phyloP scores from a whole-genome alignment of 2,113 vertebrate genomes.

The Daboia siamensis region DNA sequence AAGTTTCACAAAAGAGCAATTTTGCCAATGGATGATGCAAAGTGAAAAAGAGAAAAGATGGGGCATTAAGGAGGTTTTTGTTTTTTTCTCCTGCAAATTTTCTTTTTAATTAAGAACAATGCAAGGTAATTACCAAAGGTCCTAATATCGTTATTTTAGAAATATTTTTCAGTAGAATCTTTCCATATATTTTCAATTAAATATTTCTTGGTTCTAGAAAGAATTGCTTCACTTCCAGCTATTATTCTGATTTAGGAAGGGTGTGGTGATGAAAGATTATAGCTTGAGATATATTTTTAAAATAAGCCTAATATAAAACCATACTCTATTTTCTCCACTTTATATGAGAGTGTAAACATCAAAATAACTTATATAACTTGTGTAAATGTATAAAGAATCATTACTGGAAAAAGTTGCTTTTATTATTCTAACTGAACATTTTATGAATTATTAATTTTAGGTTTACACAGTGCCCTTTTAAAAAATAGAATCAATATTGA shows the following conservation, averaged over 20 bases:
- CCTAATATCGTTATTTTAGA: constrained; percentile 21
- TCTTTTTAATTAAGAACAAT: constrained; percentile 22
- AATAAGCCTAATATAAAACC: constrained; percentile 21
- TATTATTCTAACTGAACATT: constrained; percentile 61
- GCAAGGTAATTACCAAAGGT: background rate
- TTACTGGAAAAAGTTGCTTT: constrained; percentile 63
- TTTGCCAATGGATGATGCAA: background rate
- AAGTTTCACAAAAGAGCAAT: background rate
- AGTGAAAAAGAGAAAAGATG: background rate
- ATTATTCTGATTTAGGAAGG: constrained; percentile 42
- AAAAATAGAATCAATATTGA: constrained; percentile 48
- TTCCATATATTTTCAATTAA: constrained; percentile 29
- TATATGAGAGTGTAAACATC: constrained; percentile 51
- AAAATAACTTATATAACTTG: constrained; percentile 58
- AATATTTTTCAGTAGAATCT: constrained; percentile 42
- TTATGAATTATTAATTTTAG: constrained; percentile 55
- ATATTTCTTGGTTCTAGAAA: constrained; percentile 17
- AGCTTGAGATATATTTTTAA: constrained; percentile 33
- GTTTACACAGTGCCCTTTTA: constrained; percentile 57
- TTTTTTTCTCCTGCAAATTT: constrained; percentile 27
- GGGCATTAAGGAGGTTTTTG: background rate
- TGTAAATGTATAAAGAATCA: constrained; percentile 64
- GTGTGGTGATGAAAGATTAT: constrained; percentile 16
- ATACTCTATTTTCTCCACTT: constrained; percentile 2
- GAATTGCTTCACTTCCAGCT: background rate